These are phyloP conservation scores for Microcebus ravelobensis DNA, from an alignment of 2,113 vertebrate species.

Conservation along the genomic window DNA sequence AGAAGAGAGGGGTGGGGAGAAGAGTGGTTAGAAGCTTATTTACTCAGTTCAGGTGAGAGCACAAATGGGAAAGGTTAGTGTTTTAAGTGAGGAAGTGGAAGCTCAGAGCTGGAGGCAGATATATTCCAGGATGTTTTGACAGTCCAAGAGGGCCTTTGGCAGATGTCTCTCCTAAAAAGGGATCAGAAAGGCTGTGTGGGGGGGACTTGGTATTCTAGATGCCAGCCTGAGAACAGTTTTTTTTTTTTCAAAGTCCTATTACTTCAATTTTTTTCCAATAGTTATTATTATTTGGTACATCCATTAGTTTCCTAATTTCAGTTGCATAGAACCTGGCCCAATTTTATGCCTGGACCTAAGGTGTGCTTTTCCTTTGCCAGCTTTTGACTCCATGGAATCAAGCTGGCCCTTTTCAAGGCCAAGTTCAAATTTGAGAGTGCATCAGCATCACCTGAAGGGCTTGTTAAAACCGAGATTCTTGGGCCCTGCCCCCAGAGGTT, in stretches of 20 bases:
- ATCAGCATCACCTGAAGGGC: not conserved
- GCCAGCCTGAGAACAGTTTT: not conserved
- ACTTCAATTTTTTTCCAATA: too few relatives aligned
- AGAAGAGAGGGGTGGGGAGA: slow-evolving; percentile 68
- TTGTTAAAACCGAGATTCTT: not conserved
- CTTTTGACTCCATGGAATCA: slow-evolving; percentile 11
- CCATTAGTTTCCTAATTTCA: not conserved
- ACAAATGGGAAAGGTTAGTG: slow-evolving; percentile 71
- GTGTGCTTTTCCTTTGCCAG: not conserved
- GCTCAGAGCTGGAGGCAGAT: slow-evolving; percentile 60
- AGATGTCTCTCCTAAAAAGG: slow-evolving; percentile 49
- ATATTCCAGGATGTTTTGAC: slow-evolving; percentile 69
- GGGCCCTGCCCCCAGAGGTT: not conserved
- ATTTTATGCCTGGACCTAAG: not conserved
- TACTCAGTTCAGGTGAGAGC: slow-evolving; percentile 75
- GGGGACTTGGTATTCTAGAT: not conserved
- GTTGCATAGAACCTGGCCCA: not conserved
- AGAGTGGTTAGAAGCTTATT: slow-evolving; percentile 69
- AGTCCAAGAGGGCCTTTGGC: slow-evolving; percentile 31
- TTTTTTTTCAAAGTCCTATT: too few relatives aligned
- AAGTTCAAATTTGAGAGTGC: not conserved
- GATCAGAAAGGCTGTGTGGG: slow-evolving; percentile 13
- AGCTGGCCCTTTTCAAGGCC: not conserved
- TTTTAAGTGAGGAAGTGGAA: slow-evolving; percentile 67
- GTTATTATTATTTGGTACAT: slow-evolving; percentile 26